These are phyloP conservation scores for Lepidocyrtinus sp. DNA, from an alignment of 2,888 invertebrate species.

Conservation along the genomic window DNA sequence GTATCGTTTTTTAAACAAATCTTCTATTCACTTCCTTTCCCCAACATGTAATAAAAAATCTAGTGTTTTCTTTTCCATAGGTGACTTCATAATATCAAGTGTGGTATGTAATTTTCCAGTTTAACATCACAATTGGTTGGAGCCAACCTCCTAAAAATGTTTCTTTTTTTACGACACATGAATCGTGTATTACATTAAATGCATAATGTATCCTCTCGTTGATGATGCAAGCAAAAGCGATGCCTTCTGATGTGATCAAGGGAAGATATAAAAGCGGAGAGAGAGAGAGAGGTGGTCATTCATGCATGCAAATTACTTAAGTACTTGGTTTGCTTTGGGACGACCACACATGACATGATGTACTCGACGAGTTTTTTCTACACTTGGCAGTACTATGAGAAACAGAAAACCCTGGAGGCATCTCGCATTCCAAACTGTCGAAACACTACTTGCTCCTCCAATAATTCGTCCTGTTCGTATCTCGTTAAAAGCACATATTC, in stretches of 20 bases:
- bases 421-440: conserved; percentile 3
- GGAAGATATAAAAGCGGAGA: neutral
- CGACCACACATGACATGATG: conserved; percentile 22
- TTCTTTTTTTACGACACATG: conserved; percentile 10
- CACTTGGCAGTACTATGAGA: neutral
- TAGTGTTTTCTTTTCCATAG: neutral
- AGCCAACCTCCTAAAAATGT: conserved; percentile 16
- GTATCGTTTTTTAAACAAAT: conserved; percentile 4
- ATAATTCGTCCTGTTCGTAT: conserved; percentile 18
- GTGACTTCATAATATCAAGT: neutral
- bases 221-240: neutral
- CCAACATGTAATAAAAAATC: neutral
- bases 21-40: neutral
- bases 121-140: conserved; percentile 12
- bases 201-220: neutral
- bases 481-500: neutral
- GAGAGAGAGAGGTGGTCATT: neutral
- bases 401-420: conserved; percentile 7
- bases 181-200: conserved; percentile 16
- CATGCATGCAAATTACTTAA: conserved; percentile 34
- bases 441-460: too few species aligned
- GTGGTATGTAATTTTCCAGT: conserved; percentile 11
- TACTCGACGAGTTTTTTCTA: neutral
- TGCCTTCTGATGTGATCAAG: neutral
- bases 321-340: conserved; percentile 1